Evolutionary conservation across 2,888 invertebrate species (phyloP).

Genomic region (Drosophila sordidula): DNA sequence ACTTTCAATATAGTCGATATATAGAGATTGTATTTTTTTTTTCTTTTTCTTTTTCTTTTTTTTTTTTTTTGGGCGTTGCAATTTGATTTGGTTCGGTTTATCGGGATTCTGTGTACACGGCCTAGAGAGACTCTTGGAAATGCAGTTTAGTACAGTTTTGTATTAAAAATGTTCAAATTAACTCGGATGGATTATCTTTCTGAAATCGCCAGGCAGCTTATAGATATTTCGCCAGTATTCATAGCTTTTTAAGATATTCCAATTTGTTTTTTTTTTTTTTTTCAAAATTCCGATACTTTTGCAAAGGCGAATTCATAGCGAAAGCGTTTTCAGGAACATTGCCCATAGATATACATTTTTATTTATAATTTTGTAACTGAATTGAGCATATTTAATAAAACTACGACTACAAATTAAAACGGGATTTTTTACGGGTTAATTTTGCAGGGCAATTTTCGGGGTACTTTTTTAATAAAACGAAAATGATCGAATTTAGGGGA

Average conservation of each 20-base stretch:
- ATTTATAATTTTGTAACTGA: not conserved
- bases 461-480: slow-evolving; percentile 13
- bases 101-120: slow-evolving; percentile 29
- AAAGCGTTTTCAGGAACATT: slow-evolving; percentile 33
- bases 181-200: slow-evolving; percentile 17
- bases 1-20: slow-evolving; percentile 9
- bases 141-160: slow-evolving; percentile 42
- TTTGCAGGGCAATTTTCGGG: slow-evolving; percentile 5
- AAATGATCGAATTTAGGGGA: not conserved
- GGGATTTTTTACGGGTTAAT: not conserved
- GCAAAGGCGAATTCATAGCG: not conserved
- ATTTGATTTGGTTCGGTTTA: not conserved
- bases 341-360: not conserved
- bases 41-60: slow-evolving; percentile 18
- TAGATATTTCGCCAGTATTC: no score
- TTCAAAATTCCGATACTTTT: no score
- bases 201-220: slow-evolving; percentile 5
- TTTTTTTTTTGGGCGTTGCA: slow-evolving; percentile 25
- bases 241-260: no score
- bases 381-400: slow-evolving; percentile 12
- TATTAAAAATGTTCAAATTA: not conserved
- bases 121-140: slow-evolving; percentile 71
- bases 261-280: not conserved
- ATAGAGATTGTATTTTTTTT: slow-evolving; percentile 12
- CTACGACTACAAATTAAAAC: slow-evolving; percentile 51